Conservation (phyloP, 2,888 invertebrate species). For the Campopleginae sp. region DNA sequence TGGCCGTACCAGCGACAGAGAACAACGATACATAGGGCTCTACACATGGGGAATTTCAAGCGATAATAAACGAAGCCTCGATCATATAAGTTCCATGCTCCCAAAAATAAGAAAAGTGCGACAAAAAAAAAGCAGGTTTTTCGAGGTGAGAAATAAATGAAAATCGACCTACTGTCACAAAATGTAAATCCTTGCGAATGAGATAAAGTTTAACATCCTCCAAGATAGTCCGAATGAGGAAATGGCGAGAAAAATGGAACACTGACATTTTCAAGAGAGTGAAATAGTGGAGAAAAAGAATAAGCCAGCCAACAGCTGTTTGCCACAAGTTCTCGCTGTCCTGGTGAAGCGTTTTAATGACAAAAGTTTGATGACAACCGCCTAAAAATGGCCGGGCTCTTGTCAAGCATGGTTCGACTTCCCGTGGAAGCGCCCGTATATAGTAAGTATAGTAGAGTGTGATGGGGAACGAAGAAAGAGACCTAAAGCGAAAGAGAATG, state of each 20-base stretch:
- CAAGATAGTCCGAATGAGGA: neutral
- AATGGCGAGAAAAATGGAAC: neutral
- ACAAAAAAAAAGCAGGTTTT: neutral
- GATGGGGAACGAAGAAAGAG: conserved; percentile 67
- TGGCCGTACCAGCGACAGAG: conserved; percentile 54
- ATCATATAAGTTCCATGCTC: neutral
- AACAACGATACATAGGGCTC: conserved; percentile 48
- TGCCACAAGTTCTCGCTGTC: conserved; percentile 9
- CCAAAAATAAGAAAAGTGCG: neutral
- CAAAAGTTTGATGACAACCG: conserved; percentile 3
- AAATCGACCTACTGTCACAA: neutral
- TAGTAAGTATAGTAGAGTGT: conserved; percentile 43
- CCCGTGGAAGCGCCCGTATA: conserved; percentile 27
- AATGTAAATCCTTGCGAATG: neutral
- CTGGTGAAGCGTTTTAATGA: neutral
- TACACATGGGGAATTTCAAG: conserved; percentile 4
- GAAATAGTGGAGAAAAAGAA: neutral
- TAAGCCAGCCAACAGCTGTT: neutral
- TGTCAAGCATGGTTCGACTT: neutral
- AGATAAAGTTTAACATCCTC: neutral
- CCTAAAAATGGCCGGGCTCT: neutral
- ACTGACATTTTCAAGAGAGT: neutral
- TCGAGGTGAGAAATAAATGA: neutral
- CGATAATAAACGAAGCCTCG: neutral
- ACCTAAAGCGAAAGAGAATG: conserved; percentile 48